phyloP scores from a whole-genome alignment of 1,140 invertebrate species.

The Glossosoma conforme region DNA sequence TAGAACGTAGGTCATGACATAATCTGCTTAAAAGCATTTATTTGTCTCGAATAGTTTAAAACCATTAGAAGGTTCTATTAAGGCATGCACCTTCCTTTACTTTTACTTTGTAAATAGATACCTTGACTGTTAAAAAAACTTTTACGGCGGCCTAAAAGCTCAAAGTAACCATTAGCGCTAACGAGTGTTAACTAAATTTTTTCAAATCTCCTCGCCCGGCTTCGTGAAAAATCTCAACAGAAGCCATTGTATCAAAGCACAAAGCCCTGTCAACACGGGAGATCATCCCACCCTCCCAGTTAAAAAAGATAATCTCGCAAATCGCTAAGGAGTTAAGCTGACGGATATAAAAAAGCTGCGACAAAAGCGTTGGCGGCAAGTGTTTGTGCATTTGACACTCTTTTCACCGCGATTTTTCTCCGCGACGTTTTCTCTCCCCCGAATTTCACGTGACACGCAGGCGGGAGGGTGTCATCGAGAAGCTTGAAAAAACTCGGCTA shows the following conservation, averaged over 20 bases:
- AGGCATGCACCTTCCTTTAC: background rate
- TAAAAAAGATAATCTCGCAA: conserved; percentile 16
- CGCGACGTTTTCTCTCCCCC: conserved; percentile 2
- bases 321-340: conserved; percentile 21
- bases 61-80: no score
- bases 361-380: conserved; percentile 13
- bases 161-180: conserved; percentile 1
- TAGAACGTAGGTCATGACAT: no score
- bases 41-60: no score
- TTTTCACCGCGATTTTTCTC: conserved; percentile 20
- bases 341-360: conserved; percentile 12
- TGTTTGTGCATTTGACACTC: conserved; percentile 25
- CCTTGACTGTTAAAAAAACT: no score
- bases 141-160: no score
- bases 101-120: no score
- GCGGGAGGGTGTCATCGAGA: conserved; percentile 22
- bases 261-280: conserved; percentile 19
- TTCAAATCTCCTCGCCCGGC: background rate
- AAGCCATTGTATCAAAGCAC: conserved; percentile 22
- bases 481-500: conserved; percentile 13
- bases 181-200: background rate
- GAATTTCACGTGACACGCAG: conserved; percentile 3
- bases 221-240: conserved; percentile 6
- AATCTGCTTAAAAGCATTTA: no score
- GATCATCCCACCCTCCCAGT: conserved; percentile 3